Evolutionary conservation across 92 coral and sea anemone genomes (phyloP).

Genomic region (Porites rus): DNA sequence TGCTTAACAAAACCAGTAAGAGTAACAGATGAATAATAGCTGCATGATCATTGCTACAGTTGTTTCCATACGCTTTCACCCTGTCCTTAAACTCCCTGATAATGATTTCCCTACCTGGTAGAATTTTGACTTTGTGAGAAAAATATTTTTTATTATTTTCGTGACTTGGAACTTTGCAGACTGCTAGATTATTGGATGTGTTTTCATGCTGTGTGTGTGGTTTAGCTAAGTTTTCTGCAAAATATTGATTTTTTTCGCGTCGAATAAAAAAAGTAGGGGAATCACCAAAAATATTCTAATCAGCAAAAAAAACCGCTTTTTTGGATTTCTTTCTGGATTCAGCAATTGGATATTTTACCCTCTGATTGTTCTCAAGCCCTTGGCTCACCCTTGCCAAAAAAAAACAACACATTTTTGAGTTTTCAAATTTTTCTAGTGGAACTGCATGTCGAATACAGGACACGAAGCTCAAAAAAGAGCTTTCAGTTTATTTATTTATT

Average conservation of each 20-base stretch:
- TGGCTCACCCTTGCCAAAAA: slow-evolving; percentile 7
- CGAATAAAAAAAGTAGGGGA: slow-evolving; percentile 5
- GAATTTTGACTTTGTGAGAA: not conserved
- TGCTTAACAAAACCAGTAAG: too few relatives aligned
- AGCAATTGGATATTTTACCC: slow-evolving; percentile 14
- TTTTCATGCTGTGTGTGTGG: not conserved
- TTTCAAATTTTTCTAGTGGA: slow-evolving; percentile 2
- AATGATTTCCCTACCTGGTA: slow-evolving; percentile 6
- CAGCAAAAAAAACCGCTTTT: not conserved
- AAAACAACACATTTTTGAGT: slow-evolving; percentile 9
- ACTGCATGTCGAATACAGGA: not conserved
- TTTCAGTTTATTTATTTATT: not conserved
- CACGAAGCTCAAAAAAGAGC: not conserved
- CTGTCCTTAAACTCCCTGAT: not conserved
- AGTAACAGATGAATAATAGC: too few relatives aligned
- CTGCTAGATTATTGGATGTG: slow-evolving; percentile 8
- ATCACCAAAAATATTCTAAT: slow-evolving; percentile 3
- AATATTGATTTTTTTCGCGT: not conserved
- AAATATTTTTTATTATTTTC: not conserved
- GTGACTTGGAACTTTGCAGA: not conserved
- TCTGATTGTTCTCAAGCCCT: slow-evolving; percentile 9
- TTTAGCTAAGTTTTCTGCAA: too few relatives aligned
- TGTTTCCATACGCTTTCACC: too few relatives aligned
- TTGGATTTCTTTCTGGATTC: slow-evolving; percentile 1
- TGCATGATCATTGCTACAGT: too few relatives aligned